phyloP scores from a whole-genome alignment of 2,113 vertebrate genomes.

The Crotalus tigris region DNA sequence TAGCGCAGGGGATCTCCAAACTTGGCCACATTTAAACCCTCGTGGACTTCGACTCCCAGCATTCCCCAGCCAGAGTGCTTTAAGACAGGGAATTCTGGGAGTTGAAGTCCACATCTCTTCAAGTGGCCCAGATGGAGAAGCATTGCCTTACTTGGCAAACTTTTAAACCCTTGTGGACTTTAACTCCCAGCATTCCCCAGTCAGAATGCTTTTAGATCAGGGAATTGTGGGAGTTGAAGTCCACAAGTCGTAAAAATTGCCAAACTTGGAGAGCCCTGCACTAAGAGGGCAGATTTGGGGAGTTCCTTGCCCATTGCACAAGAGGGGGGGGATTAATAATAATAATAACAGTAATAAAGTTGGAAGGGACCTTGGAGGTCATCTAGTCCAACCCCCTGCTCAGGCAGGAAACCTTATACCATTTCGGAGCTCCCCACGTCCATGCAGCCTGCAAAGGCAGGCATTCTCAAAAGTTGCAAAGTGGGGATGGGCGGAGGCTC shows the following conservation, averaged over 20 bases:
- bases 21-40: rapidly evolving
- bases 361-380: too few relatives aligned
- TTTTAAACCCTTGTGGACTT: background rate
- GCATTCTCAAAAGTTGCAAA: too few relatives aligned
- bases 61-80: background rate
- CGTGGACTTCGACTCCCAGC: background rate
- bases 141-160: background rate
- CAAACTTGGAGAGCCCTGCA: background rate
- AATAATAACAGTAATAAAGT: too few relatives aligned
- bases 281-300: background rate
- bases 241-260: too few relatives aligned
- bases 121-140: background rate
- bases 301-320: background rate
- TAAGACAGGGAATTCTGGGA: background rate
- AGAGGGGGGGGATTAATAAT: too few relatives aligned
- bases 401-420: too few relatives aligned
- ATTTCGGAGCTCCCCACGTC: too few relatives aligned
- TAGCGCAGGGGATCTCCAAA: background rate
- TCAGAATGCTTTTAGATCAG: background rate
- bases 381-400: too few relatives aligned
- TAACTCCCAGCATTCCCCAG: background rate
- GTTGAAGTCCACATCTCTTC: background rate
- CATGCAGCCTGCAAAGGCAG: too few relatives aligned
- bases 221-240: background rate
- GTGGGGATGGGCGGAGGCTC: too few relatives aligned